These are phyloP conservation scores for Syngnathus scovelli DNA, from an alignment of 2,113 vertebrate species.

Conservation along the genomic window DNA sequence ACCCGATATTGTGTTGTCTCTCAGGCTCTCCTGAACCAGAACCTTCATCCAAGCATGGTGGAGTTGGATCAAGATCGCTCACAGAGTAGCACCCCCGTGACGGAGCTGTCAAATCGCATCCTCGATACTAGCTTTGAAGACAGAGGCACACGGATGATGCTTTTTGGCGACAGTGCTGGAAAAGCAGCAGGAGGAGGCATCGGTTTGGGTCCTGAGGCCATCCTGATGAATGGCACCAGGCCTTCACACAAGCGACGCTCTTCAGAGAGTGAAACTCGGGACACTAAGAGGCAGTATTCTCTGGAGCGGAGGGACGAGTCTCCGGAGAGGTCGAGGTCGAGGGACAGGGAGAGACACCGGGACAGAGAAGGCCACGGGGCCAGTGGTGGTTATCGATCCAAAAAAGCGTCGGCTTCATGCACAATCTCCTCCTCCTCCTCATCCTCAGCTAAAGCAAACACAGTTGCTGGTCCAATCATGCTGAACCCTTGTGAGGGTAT, in stretches of 20 bases:
- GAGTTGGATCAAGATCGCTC: conserved; percentile 75
- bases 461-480: conserved; percentile 36
- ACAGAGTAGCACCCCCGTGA: conserved; percentile 84
- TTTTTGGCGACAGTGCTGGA: conserved; percentile 20
- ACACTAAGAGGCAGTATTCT: conserved; percentile 89
- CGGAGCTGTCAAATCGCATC: conserved; percentile 87
- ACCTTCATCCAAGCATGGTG: conserved; percentile 17
- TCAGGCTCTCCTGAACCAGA: conserved; percentile 29
- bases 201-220: conserved; percentile 36
- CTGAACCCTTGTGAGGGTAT: conserved; percentile 54
- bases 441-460: conserved; percentile 49
- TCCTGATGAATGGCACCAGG: conserved; percentile 71
- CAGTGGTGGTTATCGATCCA: conserved; percentile 46
- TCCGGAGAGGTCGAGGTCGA: conserved; percentile 51
- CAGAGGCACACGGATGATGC: conserved; percentile 32
- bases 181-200: conserved; percentile 40
- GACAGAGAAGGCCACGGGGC: conserved; percentile 47
- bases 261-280: conserved; percentile 84
- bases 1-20: background rate
- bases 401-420: conserved; percentile 44
- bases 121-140: conserved; percentile 80
- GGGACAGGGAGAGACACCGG: conserved; percentile 65
- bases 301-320: conserved; percentile 74
- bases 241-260: conserved; percentile 85
- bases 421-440: conserved; percentile 44